phyloP scores from a whole-genome alignment of 2,113 vertebrate species.

The Grammomys surdaster region DNA sequence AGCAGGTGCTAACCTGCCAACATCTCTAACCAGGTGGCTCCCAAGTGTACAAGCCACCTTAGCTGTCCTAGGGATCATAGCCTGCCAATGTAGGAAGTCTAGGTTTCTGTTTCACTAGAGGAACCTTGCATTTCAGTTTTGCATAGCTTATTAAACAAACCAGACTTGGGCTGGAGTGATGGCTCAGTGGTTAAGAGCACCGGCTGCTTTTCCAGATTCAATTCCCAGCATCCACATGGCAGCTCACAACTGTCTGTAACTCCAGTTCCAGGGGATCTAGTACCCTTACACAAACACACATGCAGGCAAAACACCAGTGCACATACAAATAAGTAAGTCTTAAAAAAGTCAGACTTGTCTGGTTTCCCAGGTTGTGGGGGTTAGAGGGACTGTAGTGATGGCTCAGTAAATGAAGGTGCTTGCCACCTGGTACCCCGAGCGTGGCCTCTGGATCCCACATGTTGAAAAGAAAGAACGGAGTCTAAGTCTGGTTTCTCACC shows the following conservation, averaged over 20 bases:
- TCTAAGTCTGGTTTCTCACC: neutral
- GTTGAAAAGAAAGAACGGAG: neutral
- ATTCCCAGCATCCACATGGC: no score
- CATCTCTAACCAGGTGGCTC: neutral
- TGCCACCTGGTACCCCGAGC: neutral
- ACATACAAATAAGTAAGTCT: neutral
- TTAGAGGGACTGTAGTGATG: neutral
- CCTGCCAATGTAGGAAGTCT: no score
- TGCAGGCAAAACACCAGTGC: neutral
- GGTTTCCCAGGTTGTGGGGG: neutral
- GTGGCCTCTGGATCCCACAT: neutral
- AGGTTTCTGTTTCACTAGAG: neutral
- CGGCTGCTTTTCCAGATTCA: no score
- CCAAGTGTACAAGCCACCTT: no score
- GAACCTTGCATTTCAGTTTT: neutral
- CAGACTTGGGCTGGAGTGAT: no score
- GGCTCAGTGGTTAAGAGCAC: no score
- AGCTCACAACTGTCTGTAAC: no score
- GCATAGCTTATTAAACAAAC: neutral
- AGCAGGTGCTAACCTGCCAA: neutral
- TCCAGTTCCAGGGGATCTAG: no score
- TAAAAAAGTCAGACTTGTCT: neutral
- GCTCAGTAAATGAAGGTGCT: neutral
- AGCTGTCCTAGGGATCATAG: neutral
- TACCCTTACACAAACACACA: no score